Evolutionary conservation across 2,113 vertebrate genomes (phyloP).

Genomic region (Catharus minimus): DNA sequence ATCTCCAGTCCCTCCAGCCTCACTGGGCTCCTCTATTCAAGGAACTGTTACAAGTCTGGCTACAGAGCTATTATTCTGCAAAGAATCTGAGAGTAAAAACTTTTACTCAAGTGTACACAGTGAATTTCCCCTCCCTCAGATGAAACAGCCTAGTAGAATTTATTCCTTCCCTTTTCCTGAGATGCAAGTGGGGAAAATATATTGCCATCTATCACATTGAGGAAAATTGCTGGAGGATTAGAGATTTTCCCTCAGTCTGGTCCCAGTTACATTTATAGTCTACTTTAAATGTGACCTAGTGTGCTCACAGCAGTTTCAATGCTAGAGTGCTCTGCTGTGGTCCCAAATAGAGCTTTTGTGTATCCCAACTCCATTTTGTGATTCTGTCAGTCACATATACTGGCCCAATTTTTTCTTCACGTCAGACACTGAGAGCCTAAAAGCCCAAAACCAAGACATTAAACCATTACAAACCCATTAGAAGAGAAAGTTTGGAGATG

Average conservation of each 20-base stretch:
- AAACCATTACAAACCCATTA: neutral
- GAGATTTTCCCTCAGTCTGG: neutral
- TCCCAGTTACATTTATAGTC: neutral
- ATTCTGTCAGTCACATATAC: neutral
- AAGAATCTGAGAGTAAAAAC: neutral
- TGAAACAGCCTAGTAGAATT: neutral
- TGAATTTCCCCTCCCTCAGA: slow-evolving; percentile 14
- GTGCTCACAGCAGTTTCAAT: neutral
- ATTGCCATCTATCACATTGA: neutral
- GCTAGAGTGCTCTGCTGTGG: neutral
- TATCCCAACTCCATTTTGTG: neutral
- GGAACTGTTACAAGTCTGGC: neutral
- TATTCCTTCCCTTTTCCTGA: neutral
- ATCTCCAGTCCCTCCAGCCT: neutral
- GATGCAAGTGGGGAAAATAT: neutral
- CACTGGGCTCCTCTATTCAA: neutral
- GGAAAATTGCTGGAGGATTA: neutral
- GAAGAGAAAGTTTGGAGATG: neutral
- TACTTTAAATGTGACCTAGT: neutral
- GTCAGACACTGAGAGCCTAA: neutral
- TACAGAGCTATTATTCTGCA: neutral
- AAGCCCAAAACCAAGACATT: neutral
- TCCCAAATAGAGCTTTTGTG: neutral
- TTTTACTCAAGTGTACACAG: neutral
- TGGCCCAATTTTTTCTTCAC: neutral